Base-by-base conservation (phyloP, 1,140 invertebrate species). In the Neodiprion pinetum region DNA sequence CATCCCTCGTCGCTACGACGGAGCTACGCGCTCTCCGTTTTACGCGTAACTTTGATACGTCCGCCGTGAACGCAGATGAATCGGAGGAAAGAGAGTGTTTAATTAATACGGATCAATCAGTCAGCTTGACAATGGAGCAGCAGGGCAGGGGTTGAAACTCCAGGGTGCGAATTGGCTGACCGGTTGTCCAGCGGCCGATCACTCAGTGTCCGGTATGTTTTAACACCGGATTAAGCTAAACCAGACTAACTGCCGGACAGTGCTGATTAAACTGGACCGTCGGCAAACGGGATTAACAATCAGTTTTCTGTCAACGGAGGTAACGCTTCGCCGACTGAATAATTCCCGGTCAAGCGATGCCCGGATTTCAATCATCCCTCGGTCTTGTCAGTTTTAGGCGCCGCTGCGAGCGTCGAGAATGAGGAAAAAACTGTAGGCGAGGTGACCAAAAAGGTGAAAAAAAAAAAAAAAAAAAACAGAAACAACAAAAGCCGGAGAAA, bases 151-250 rank as follows among this genome's bases (percentile, higher is more conserved):
- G 28, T 0, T 40, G 28, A 40, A 2, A 40, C 2, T 40, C 28
- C 28, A 40, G 28, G 28, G 28, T 40, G 5, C 28, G 28, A 40
- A 40, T 40, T 40, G 28, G 67, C 67, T 69, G 67, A 47, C 67
- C 67, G 21, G 23, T 47, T 69, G 67, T 14, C 14, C 67, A 23
- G 21, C 61, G 12, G 61, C 61, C 61, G 7, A 69, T 69, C 67
- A 47, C 67, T 69, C 67, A 69, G 5, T 69, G 67, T 69, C 67
- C 67, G 67, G 14, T 11, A 21, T 69, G 67, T 69, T 69, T 69
- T 69, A 69, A 47, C 67, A 14, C 12, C 17, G 67, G 67, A 69
- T 69, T 69, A 23, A 23, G 21, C 11, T 69, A 69, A 69, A 69
- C 67, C 40, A 23, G 67, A 69, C 67, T 69, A 69, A 69, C 14